Conservation (phyloP, 2,888 invertebrate genomes). For the Lasioglossum lativentre region DNA sequence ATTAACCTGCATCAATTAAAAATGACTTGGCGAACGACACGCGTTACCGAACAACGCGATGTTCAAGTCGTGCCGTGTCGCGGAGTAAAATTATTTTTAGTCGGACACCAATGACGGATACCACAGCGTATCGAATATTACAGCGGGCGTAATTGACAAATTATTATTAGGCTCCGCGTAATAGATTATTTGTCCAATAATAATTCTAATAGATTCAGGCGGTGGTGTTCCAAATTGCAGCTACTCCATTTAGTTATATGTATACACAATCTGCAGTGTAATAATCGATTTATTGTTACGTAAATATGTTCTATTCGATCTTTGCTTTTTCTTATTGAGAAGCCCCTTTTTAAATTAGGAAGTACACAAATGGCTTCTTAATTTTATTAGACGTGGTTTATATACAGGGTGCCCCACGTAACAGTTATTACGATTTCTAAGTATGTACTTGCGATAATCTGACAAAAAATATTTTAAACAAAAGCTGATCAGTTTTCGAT, state of each 20-base stretch:
- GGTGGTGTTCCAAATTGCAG: not conserved
- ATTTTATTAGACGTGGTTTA: too few species aligned
- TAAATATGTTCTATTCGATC: too few species aligned
- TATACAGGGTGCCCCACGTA: too few species aligned
- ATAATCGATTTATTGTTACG: not conserved
- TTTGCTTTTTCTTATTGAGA: too few species aligned
- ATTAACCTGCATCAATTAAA: conserved; percentile 10
- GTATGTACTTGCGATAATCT: too few species aligned
- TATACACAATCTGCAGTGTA: not conserved
- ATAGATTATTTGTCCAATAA: not conserved
- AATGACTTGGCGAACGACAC: not conserved
- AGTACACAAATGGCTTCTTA: too few species aligned
- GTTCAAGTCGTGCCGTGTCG: not conserved
- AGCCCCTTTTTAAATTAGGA: too few species aligned
- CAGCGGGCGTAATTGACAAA: not conserved
- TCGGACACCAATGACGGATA: too few species aligned
- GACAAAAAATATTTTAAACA: too few species aligned
- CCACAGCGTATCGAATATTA: not conserved
- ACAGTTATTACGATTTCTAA: too few species aligned
- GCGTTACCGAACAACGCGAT: not conserved
- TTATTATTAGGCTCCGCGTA: not conserved
- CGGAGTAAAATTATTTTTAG: not conserved
- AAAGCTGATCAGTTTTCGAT: too few species aligned
- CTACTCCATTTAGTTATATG: not conserved
- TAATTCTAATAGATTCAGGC: too few species aligned